Evolutionary conservation across 2,113 vertebrate species (phyloP).

Genomic region (Pitta sordida): DNA sequence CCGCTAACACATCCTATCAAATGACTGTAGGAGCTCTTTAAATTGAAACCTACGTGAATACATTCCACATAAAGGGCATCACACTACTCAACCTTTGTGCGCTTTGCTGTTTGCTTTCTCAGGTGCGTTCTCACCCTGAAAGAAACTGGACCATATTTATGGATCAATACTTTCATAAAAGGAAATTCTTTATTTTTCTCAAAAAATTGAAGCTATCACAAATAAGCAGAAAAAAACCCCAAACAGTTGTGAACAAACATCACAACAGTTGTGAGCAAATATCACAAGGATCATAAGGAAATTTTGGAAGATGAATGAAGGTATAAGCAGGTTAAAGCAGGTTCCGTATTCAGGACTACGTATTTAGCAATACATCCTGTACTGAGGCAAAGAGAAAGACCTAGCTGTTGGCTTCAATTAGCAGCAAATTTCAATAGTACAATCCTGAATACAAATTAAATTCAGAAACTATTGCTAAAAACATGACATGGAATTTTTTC

Average conservation of each 20-base stretch:
- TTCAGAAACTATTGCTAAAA: neutral
- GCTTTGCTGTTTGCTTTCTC: neutral
- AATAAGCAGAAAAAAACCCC: neutral
- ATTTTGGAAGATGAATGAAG: neutral
- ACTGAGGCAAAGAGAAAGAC: neutral
- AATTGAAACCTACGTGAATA: neutral
- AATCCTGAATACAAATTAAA: neutral
- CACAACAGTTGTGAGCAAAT: neutral
- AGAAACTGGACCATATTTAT: neutral
- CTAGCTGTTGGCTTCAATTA: neutral
- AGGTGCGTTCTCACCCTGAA: neutral
- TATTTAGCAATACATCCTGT: neutral
- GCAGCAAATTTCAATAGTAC: neutral
- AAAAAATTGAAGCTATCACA: neutral
- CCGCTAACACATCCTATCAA: neutral
- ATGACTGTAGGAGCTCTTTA: neutral
- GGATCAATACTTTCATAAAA: neutral
- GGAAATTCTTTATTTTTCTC: neutral
- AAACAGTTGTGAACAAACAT: neutral
- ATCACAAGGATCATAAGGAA: neutral
- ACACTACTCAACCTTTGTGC: neutral
- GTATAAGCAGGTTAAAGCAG: neutral
- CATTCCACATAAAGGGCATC: neutral
- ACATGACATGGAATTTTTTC: neutral
- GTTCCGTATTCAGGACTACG: neutral